Evolutionary conservation across 2,888 invertebrate genomes (phyloP), one percentile per base, ranked within the genome.

Genomic region (Bimastos eiseni): DNA sequence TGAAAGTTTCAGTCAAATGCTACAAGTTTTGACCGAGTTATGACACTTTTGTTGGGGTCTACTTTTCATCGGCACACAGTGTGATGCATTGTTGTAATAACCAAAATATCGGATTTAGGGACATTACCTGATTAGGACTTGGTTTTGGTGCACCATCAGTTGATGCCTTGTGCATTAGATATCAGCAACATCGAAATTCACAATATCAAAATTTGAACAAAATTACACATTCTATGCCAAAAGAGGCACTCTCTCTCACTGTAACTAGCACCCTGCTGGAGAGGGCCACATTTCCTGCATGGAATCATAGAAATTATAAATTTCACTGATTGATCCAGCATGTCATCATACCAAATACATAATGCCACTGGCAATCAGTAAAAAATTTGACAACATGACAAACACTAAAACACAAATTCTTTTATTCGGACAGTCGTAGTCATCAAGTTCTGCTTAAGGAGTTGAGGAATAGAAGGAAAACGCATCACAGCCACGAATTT

Each of bases 401-500:
- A 70, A 70, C 30, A 8, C 30, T n/a, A n/a, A 70, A 70, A n/a
- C 8, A 70, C 11, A n/a, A 70, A 8, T 70, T 70, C n/a, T 70
- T 55, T 70, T 11, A n/a, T 70, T n/a, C n/a, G n/a, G 70, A 70
- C 30, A 70, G 55, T 55, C 30, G 70, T 70, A 1, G 13, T 70
- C 70, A 70, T 70, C 70, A 70, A n/a, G 30, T 34, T 37, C 86
- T 36, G 86, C 24, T 37, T 34, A 86, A 1, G 34, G 86, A 36
- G 86, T 86, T 19, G 36, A 36, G 36, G 86, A 8, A 34, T 86
- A 86, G 34, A 36, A 90, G 83, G 89, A 55, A 83, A 88, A 92
- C 33, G 91, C 84, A 55, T 92, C 92, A 88, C 92, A 92, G 88
- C 91, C 91, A 44, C 92, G 89, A 44, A 92, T 90, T n/a, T 90